Evolutionary conservation across 2,797 vertebrate species (phyloP).

Genomic region (Amazona finschi): DNA sequence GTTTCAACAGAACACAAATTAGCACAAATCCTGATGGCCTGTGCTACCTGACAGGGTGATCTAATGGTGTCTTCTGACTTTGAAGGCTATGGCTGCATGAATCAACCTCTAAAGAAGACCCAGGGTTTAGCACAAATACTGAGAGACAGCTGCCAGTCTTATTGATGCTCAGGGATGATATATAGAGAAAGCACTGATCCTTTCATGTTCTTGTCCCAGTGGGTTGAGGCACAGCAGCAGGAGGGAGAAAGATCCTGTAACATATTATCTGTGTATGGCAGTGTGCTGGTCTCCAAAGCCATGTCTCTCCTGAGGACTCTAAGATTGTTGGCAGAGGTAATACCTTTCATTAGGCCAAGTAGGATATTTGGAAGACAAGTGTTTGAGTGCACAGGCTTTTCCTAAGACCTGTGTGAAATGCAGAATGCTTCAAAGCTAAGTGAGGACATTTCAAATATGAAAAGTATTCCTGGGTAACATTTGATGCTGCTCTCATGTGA

Average conservation of each 20-base stretch:
- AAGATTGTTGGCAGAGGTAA: not conserved
- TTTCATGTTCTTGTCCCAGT: not conserved
- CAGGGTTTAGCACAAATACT: not conserved
- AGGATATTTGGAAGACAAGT: not conserved
- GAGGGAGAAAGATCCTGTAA: not conserved
- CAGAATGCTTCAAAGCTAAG: not conserved
- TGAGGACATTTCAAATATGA: not conserved
- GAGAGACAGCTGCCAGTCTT: constrained; percentile 35
- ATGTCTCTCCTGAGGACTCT: not conserved
- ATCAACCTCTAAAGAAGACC: not conserved
- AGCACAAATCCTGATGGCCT: not conserved
- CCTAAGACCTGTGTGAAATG: not conserved
- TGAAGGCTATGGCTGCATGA: not conserved
- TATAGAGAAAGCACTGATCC: not conserved
- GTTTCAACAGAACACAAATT: not conserved
- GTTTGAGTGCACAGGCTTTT: not conserved
- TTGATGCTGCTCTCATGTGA: accelerated
- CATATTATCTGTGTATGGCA: not conserved
- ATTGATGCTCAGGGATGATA: not conserved
- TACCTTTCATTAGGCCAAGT: not conserved
- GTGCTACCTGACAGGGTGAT: not conserved
- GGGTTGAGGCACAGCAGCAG: not conserved
- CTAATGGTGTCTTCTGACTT: not conserved
- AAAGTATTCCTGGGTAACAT: not conserved
- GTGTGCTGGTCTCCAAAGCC: not conserved